Evolutionary conservation across 2,888 invertebrate species (phyloP).

Genomic region (Bhutanitis thaidina): DNA sequence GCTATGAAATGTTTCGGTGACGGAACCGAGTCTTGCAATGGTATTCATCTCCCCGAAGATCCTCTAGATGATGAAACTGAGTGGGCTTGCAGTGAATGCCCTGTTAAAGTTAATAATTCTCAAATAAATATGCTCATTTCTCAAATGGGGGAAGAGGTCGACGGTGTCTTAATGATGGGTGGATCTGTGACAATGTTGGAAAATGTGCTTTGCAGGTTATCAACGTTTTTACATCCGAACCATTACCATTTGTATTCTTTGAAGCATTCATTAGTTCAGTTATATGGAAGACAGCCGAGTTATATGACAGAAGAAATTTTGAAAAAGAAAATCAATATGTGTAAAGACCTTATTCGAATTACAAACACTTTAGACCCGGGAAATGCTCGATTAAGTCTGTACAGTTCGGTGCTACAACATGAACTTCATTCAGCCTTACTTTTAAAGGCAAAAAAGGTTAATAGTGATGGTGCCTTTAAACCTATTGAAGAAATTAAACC

Average conservation of each 20-base stretch:
- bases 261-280: conserved; percentile 89
- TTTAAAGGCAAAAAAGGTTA: conserved; percentile 67
- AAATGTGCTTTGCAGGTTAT: conserved; percentile 83
- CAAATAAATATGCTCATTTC: conserved; percentile 84
- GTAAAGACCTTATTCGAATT: conserved; percentile 81
- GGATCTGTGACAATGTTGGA: conserved; percentile 82
- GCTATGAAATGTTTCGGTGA: conserved; percentile 84
- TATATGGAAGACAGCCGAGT: conserved; percentile 86
- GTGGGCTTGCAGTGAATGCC: conserved; percentile 88
- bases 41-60: conserved; percentile 84
- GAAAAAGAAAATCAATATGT: conserved; percentile 83
- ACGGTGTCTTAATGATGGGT: conserved; percentile 81
- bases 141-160: conserved; percentile 88
- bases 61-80: conserved; percentile 85
- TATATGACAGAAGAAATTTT: conserved; percentile 81
- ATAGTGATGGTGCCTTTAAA: conserved; percentile 43
- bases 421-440: conserved; percentile 83
- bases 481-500: conserved; percentile 54
- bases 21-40: conserved; percentile 80
- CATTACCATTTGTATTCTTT: conserved; percentile 91
- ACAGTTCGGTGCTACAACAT: conserved; percentile 87
- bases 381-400: conserved; percentile 86
- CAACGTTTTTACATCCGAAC: conserved; percentile 88
- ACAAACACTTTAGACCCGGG: conserved; percentile 85
- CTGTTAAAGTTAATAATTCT: conserved; percentile 80